Conservation (phyloP, 2,797 vertebrate species). For the Pampus argenteus region DNA sequence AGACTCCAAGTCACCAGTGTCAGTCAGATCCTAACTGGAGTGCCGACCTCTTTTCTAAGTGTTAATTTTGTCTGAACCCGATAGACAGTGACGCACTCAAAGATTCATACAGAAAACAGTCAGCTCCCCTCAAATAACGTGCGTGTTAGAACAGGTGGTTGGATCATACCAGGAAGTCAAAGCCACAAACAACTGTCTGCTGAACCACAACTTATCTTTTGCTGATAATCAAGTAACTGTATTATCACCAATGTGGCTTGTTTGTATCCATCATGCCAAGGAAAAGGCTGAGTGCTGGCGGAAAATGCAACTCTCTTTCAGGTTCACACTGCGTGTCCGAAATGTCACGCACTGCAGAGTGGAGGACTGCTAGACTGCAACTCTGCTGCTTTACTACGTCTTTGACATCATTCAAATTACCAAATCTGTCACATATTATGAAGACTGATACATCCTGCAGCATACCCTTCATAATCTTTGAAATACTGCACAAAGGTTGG, state of each 20-base stretch:
- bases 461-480: not conserved
- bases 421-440: not conserved
- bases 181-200: constrained; percentile 53
- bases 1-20: too few relatives aligned
- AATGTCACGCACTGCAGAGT: not conserved
- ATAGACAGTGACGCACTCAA: not conserved
- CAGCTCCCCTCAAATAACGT: constrained; percentile 12
- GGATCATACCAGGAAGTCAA: constrained; percentile 49
- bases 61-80: constrained; percentile 3
- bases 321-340: not conserved
- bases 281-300: not conserved
- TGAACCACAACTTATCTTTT: constrained; percentile 2
- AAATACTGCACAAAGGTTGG: not conserved
- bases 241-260: not conserved
- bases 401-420: not conserved
- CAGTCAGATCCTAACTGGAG: too few relatives aligned
- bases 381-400: not conserved
- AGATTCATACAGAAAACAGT: constrained; percentile 6
- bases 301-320: not conserved
- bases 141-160: constrained; percentile 58
- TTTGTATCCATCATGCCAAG: not conserved
- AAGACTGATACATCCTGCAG: not conserved
- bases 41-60: too few relatives aligned
- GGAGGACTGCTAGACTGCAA: not conserved
- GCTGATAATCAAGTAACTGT: not conserved